Evolutionary conservation across 2,113 vertebrate species (phyloP), one percentile per base, ranked within the genome.

Genomic region (Laticauda colubrina): DNA sequence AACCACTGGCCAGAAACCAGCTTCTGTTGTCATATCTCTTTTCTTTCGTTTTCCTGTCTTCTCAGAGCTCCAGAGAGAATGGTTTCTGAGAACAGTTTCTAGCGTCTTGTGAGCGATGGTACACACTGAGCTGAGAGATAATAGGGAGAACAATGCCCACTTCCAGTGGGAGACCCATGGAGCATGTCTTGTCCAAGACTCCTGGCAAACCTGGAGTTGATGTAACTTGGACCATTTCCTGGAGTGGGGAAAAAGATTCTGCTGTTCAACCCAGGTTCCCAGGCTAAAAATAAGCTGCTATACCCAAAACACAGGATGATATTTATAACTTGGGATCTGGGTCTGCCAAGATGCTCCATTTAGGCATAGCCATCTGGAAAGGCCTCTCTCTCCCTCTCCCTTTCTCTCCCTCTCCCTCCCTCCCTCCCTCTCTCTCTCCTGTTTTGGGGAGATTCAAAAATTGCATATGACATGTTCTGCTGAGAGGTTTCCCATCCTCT

Each of bases 251-350:
- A 9, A 57, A 88, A 4, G 18, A n/a, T 53, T 69, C 26, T 34
- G 24, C 18, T 24, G 24, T 61, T 15, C 23, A 39, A 7, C 5
- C 53, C 0, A 5, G 45, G 24, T 23, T 88, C 59, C 86, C 48
- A 53, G 23, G 57, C 48, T 64, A 88, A 88, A 92, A 92, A 88
- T 88, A 92, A 88, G 48, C 57, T 3, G 12, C 53, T 92, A 86
- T 10, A 4, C 48, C 86, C 34, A 92, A 87, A 69, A 39, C 34
- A 69, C 85, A 69, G 57, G 15, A 57, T 1, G 59, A 18, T 92
- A 92, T 92, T 92, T 88, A 69, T 92, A 92, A 53, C 43, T 61
- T 8, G 4, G 56, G 56, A 87, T 39, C n/a, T 34, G 57, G 29
- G 21, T 88, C 45, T 88, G 53, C 64, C 12, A 39, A 88, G 57